Percentiles rank a stretch among this genome's conserved stretches.
These are phyloP conservation scores for Rachycentron canadum DNA, from an alignment of 2,797 vertebrate genomes.

Conservation along the genomic window DNA sequence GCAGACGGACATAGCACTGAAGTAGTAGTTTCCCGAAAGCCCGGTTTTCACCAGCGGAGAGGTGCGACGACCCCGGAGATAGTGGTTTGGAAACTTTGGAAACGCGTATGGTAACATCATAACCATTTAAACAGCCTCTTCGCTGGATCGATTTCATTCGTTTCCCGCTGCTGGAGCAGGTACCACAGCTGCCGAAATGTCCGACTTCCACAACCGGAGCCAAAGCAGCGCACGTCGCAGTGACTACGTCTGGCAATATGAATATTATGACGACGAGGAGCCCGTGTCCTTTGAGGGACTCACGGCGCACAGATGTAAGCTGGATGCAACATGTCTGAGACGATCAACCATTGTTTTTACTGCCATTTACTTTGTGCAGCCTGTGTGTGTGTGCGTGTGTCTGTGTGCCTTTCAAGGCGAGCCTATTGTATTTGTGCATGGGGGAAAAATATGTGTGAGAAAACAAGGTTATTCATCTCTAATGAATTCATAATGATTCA, in stretches of 20 bases:
- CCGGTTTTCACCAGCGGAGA: background rate
- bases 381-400: constrained; percentile 5
- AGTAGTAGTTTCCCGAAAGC: background rate
- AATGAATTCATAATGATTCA: constrained; percentile 9
- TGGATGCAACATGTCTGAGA: background rate
- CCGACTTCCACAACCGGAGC: constrained; percentile 76
- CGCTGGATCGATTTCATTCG: background rate
- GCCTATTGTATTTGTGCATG: background rate
- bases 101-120: background rate
- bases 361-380: background rate
- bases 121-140: background rate
- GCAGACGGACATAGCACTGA: background rate
- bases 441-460: background rate
- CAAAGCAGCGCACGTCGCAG: constrained; percentile 74
- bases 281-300: constrained; percentile 95
- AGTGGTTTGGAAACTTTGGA: constrained; percentile 48
- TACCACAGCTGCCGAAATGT: constrained; percentile 65
- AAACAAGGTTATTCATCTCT: constrained; percentile 5
- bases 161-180: constrained; percentile 6
- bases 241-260: constrained; percentile 94
- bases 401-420: background rate
- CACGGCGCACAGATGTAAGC: constrained; percentile 94
- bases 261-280: constrained; percentile 93
- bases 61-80: constrained; percentile 1
- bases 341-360: background rate